A percentile compares a stretch with the other conserved stretches of the same genome.
Conservation (phyloP, 64 coral and sea anemone genomes). For the Actinia equina region DNA sequence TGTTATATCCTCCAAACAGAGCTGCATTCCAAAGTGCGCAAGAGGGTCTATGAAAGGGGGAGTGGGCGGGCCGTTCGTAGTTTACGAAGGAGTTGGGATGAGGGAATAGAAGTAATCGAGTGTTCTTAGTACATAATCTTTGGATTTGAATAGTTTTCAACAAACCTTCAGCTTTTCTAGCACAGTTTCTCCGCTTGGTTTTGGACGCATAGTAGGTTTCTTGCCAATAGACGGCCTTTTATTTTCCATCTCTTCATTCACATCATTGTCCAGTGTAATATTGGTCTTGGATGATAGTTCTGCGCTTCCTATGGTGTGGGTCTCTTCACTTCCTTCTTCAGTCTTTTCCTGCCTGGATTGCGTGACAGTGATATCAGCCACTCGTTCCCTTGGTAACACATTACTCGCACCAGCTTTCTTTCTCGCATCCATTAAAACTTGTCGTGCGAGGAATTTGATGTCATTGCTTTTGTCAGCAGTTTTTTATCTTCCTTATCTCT, state of each 20-base stretch:
- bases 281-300: neutral
- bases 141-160: neutral
- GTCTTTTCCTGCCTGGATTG: neutral
- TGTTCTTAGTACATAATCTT: too few species aligned
- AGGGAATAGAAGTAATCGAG: too few species aligned
- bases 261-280: neutral
- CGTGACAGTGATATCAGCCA: conserved; percentile 57
- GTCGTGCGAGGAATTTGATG: conserved; percentile 70
- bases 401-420: conserved; percentile 87
- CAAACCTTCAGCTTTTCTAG: neutral
- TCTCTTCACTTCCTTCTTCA: neutral
- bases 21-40: too few species aligned
- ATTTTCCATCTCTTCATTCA: neutral
- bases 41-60: too few species aligned
- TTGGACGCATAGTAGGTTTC: neutral
- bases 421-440: conserved; percentile 85
- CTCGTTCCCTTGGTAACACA: conserved; percentile 73
- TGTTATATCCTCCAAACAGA: too few species aligned
- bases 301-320: neutral
- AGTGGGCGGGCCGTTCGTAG: too few species aligned
- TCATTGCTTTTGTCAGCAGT: neutral
- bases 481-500: neutral
- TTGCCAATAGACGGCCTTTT: neutral
- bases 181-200: neutral
- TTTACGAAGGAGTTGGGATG: too few species aligned